A percentile compares a stretch with the other conserved stretches of the same genome.
Evolutionary conservation across 2,797 vertebrate genomes (phyloP).

Genomic region (Neosilurus hyrtlii): DNA sequence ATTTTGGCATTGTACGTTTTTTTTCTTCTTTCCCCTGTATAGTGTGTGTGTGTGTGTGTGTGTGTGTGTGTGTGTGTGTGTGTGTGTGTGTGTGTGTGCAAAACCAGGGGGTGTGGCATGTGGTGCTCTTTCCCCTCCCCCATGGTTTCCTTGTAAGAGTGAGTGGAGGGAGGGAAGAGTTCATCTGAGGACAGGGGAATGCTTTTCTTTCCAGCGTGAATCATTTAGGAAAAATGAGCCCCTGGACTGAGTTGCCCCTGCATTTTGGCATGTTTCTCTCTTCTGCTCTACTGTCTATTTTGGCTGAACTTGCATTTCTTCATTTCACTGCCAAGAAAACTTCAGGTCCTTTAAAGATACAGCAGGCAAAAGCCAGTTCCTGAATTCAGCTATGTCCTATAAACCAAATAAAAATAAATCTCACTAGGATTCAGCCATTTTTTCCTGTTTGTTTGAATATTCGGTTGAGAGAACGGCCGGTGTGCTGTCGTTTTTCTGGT

Average conservation of each 20-base stretch:
- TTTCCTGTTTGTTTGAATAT: constrained; percentile 70
- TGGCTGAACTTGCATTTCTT: constrained; percentile 89
- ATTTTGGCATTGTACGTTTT: neutral
- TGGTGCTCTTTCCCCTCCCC: constrained; percentile 58
- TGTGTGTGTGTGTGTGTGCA: constrained; percentile 28
- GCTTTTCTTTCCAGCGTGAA: constrained; percentile 84
- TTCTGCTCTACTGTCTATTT: constrained; percentile 93
- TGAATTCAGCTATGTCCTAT: constrained; percentile 65
- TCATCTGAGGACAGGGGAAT: constrained; percentile 86
- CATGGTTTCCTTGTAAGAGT: constrained; percentile 70
- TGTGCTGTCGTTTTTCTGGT: constrained; percentile 52
- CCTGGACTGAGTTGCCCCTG: constrained; percentile 81
- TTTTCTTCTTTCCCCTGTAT: neutral
- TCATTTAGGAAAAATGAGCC: constrained; percentile 84
- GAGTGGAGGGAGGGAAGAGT: constrained; percentile 73
- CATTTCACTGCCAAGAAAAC: constrained; percentile 75
- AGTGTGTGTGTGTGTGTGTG: neutral
- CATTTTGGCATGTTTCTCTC: constrained; percentile 86
- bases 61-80: constrained; percentile 15
- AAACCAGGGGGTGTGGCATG: constrained; percentile 38
- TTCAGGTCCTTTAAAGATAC: constrained; percentile 74
- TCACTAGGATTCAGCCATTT: constrained; percentile 63
- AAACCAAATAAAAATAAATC: constrained; percentile 71
- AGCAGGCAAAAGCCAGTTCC: constrained; percentile 70
- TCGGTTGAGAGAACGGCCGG: constrained; percentile 56